Base-by-base conservation (phyloP, 2,113 vertebrate genomes). In the Chloebia gouldiae region DNA sequence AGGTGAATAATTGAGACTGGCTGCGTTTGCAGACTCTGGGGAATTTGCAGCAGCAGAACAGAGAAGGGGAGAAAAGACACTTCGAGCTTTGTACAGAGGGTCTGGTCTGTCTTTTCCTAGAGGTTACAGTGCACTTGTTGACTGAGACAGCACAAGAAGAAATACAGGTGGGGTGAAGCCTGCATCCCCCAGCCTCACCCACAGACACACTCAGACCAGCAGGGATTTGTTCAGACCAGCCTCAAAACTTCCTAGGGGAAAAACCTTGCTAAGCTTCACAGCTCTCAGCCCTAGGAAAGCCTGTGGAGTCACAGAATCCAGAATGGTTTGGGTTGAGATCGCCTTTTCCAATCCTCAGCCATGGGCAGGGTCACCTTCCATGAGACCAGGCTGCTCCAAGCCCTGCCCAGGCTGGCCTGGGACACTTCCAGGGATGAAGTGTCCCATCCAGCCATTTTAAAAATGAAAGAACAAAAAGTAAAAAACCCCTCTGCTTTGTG, bases 1-100 rank as follows among this genome's bases (percentile, higher is more conserved):
- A 60, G 85, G 91, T 82, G 90, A 95, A 69, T 75, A 96, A 96
- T 11, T 71, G 93, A 95, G 68, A 80, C 37, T 66, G 81, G 87
- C 60, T 82, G 79, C 81, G 60, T 64, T 60, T 33, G 56, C 72
- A 50, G 81, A 83, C 71, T 69, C 81, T 18, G 7, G 27, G 79
- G 90, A 66, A 75, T 80, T 54, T 37, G 28, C 27, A 91, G 78
- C 71, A 66, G 53, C 50, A 86, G 60, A 63, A 47, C 31, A 40
- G 60, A 60, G 44, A 20, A 56, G 24, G 44, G 50, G 42, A 65
- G 37, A 53, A 92, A 59, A 60, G 28, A 49, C 30, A 64, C 30
- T 27, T 61, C 0, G 39, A 75, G 75, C 60, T 59, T 39, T 53
- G 9, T 40, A 17, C 79, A 76, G 54, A 42, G 83, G 69, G 60